These are phyloP conservation scores for Cephonodes hylas DNA, from an alignment of 2,888 invertebrate species.

Conservation along the genomic window DNA sequence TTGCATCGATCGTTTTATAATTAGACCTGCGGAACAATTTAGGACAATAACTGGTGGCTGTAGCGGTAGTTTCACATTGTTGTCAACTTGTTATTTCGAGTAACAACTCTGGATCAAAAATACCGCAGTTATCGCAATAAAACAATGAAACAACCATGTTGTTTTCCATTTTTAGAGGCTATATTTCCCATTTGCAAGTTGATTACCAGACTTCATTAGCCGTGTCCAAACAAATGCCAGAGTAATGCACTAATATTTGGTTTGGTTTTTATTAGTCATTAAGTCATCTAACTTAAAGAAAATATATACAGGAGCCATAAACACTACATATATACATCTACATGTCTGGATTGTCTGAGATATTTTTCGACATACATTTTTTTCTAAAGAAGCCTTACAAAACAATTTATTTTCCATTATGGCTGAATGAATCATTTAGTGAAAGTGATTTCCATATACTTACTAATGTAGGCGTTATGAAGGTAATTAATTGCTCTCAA, in stretches of 20 bases:
- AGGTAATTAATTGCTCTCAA: no score
- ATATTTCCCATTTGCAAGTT: no score
- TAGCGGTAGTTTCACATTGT: not conserved
- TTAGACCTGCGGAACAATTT: not conserved
- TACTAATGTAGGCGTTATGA: not conserved
- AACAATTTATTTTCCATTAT: not conserved
- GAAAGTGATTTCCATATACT: not conserved
- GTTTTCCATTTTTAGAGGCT: not conserved
- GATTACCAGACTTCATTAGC: no score
- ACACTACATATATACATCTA: no score
- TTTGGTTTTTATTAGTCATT: no score
- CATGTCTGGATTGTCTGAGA: no score
- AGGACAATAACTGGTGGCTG: not conserved
- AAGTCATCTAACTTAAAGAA: no score
- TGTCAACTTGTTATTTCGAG: not conserved
- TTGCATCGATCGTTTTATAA: slow-evolving; percentile 1
- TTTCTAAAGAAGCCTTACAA: not conserved
- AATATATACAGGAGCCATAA: no score
- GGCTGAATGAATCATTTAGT: not conserved
- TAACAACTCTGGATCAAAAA: not conserved
- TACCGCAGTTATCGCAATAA: not conserved
- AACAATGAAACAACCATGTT: not conserved
- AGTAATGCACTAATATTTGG: no score
- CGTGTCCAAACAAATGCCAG: no score
- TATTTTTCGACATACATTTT: not conserved